Base-by-base conservation (phyloP, 2,888 invertebrate genomes). In the Heterodera filipjevi region DNA sequence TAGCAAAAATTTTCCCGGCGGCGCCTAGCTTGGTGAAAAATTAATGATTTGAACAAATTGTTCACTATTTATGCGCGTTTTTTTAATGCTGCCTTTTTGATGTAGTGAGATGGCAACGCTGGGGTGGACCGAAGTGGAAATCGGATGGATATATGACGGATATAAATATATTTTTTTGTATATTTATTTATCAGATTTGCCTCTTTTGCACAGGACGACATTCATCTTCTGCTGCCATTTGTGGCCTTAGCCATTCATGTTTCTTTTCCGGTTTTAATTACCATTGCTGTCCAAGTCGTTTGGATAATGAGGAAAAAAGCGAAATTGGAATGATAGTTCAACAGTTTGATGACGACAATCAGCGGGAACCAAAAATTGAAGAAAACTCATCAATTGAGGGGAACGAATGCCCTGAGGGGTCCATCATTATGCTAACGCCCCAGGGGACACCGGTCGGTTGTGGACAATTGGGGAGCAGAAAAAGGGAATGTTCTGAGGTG, bases 261-360 rank as follows among this genome's bases (percentile, higher is more conserved):
- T 88, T 82, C 80, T 88, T 88, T 81, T 87, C 88, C 44, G 88
- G 88, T 19, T 83, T 87, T 77, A 88, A 88, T 79, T 88, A 88
- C 77, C 86, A 86, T 80, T 88, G 88, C 77, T 88, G 88, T 59
- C 88, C 88, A 14, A 84, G 84, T 22, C 84, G 83, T 70, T 85
- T 85, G n/a, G 83, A 84, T 1, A 79, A 84, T 8, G 85, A 87
- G 30, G 79, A 84, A 16, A 66, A 79, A 1, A 30, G 66, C 33
- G 39, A 12, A 10, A 22, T 66, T 32, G 27, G 53, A 33, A 33
- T 35, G 32, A 66, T 68, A 5, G 3, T 16, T 35, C 70, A 71
- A 66, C 19, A 10, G 30, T 0, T 30, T n/a, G 32, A 32, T 2
- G 32, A 22, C 16, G 53, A 49, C 14, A 5, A 5, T 59, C 5